These are phyloP conservation scores for Saxidomus purpurata DNA, from an alignment of 1,140 invertebrate genomes.

Conservation along the genomic window DNA sequence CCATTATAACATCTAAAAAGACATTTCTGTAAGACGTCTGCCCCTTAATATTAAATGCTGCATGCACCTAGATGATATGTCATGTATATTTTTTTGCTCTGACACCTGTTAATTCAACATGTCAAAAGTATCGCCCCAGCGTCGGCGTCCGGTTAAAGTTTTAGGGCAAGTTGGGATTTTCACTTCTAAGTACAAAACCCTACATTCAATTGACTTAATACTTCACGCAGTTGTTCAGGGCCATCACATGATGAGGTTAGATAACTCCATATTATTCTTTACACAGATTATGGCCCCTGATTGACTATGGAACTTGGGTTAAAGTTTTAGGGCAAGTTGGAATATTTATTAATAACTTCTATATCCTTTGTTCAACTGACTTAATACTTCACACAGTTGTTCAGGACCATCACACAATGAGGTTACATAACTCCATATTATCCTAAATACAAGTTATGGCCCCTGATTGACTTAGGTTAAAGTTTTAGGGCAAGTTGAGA, in stretches of 20 bases:
- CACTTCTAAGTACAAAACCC: too few relatives aligned
- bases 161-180: too few relatives aligned
- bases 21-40: conserved; percentile 9
- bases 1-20: neutral
- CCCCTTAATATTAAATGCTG: conserved; percentile 10
- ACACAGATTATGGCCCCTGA: too few relatives aligned
- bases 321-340: too few relatives aligned
- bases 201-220: conserved; percentile 9
- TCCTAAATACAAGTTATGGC: neutral
- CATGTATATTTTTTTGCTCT: conserved; percentile 20
- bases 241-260: conserved; percentile 22
- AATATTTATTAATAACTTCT: too few relatives aligned
- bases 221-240: conserved; percentile 26
- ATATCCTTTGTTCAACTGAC: neutral
- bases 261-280: conserved; percentile 21
- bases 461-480: too few relatives aligned
- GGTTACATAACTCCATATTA: conserved; percentile 6
- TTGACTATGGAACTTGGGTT: too few relatives aligned
- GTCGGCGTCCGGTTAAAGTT: too few relatives aligned
- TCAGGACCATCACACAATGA: conserved; percentile 21
- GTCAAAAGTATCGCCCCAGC: conserved; percentile 8
- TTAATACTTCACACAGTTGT: conserved; percentile 23
- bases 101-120: conserved; percentile 24
- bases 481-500: too few relatives aligned
- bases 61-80: conserved; percentile 28